Evolutionary conservation across 2,113 vertebrate species (phyloP).

Genomic region (Albula goreensis): DNA sequence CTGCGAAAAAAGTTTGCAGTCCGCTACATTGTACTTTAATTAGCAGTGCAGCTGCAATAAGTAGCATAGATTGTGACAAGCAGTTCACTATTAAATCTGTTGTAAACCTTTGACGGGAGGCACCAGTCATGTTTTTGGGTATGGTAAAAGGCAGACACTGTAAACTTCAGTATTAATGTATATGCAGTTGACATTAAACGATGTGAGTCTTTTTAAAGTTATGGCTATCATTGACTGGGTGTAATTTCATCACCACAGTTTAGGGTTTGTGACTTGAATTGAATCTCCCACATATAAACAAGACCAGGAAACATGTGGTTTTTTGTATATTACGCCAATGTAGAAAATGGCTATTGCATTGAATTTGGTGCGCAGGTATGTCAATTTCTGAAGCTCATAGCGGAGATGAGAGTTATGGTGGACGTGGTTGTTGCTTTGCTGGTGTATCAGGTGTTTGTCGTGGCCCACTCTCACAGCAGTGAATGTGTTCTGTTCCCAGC

Average conservation of each 20-base stretch:
- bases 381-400: background rate
- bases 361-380: background rate
- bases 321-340: background rate
- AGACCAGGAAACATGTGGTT: background rate
- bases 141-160: background rate
- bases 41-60: background rate
- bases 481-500: conserved; percentile 60
- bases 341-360: background rate
- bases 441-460: background rate
- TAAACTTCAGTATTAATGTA: background rate
- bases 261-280: background rate
- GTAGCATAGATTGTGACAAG: background rate
- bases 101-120: background rate
- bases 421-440: background rate
- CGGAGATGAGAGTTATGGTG: background rate
- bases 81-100: background rate
- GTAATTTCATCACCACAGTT: background rate
- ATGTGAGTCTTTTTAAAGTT: background rate
- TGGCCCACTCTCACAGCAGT: conserved; percentile 22
- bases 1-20: background rate
- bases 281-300: background rate
- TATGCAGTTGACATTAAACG: background rate
- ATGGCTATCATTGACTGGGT: background rate
- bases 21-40: background rate
- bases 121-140: background rate